Conservation (phyloP, 2,113 vertebrate genomes). For the Sitta europaea region DNA sequence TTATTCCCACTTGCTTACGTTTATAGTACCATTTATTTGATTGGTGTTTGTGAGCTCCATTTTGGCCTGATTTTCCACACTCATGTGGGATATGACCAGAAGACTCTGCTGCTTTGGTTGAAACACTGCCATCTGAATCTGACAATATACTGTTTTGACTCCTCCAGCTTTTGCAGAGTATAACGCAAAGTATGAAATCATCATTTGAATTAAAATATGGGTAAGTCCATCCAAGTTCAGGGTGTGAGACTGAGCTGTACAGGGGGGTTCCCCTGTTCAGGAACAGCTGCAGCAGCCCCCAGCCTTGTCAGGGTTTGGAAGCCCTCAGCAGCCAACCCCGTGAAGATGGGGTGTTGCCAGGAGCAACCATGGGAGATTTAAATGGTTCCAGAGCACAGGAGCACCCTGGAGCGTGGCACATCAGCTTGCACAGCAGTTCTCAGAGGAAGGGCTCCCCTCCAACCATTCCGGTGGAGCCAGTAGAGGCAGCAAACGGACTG, state of each 20-base stretch:
- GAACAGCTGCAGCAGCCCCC: not conserved
- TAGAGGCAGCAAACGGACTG: not conserved
- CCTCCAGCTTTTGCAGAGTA: not conserved
- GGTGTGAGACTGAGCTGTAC: not conserved
- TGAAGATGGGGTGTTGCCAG: accelerated
- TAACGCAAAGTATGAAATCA: not conserved
- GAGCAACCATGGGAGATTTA: not conserved
- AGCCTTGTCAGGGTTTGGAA: not conserved
- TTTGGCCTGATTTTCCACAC: not conserved
- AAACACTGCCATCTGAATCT: not conserved
- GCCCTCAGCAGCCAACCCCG: not conserved
- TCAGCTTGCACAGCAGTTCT: not conserved
- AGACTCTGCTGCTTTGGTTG: not conserved
- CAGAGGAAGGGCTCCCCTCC: not conserved
- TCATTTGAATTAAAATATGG: not conserved
- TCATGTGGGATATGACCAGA: not conserved
- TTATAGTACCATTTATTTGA: not conserved
- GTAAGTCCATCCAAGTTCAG: not conserved
- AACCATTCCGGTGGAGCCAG: not conserved
- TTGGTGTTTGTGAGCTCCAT: not conserved
- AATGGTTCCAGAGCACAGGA: not conserved
- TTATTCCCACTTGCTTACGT: not conserved
- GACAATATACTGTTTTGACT: not conserved
- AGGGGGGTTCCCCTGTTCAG: not conserved
- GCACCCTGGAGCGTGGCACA: not conserved